These are phyloP conservation scores for Trichogramma evanescens DNA, from an alignment of 2,888 invertebrate genomes.

Conservation along the genomic window DNA sequence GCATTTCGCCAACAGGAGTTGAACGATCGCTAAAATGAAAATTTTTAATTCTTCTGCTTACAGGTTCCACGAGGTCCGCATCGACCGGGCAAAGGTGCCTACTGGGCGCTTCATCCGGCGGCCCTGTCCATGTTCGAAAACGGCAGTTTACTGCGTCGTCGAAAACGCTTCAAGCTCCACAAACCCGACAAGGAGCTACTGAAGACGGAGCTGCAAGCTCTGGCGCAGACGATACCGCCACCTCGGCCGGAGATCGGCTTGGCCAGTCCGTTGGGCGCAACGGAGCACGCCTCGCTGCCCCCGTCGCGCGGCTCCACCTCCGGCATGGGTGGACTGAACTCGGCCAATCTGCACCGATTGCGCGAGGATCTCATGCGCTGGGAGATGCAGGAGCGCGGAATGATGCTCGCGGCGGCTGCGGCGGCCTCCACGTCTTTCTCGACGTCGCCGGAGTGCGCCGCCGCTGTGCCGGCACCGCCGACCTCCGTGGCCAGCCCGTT, in stretches of 20 bases:
- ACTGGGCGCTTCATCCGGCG: slow-evolving; percentile 75
- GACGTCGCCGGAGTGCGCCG: slow-evolving; percentile 46
- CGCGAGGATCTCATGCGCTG: slow-evolving; percentile 42
- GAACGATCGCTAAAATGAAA: not conserved
- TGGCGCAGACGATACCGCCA: slow-evolving; percentile 44
- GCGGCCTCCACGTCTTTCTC: slow-evolving; percentile 22
- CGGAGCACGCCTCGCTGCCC: slow-evolving; percentile 22
- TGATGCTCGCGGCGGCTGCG: slow-evolving; percentile 37
- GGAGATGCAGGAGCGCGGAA: slow-evolving; percentile 45
- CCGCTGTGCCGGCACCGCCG: slow-evolving; percentile 30
- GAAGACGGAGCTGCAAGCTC: slow-evolving; percentile 44
- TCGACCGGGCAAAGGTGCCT: slow-evolving; percentile 77
- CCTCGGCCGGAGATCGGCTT: slow-evolving; percentile 29
- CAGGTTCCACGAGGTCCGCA: slow-evolving; percentile 69
- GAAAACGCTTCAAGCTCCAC: slow-evolving; percentile 77
- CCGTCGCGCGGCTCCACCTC: slow-evolving; percentile 36
- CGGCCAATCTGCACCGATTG: slow-evolving; percentile 41
- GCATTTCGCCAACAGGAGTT: not conserved
- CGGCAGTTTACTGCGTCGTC: slow-evolving; percentile 69
- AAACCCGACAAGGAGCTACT: slow-evolving; percentile 61
- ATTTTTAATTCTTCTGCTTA: slow-evolving; percentile 20
- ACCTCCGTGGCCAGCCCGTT: slow-evolving; percentile 27
- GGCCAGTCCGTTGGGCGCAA: slow-evolving; percentile 35
- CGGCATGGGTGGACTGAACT: slow-evolving; percentile 42
- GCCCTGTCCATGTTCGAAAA: slow-evolving; percentile 84